Base-by-base conservation (phyloP, 23 tunicate genomes). In the Trididemnum clinides region DNA sequence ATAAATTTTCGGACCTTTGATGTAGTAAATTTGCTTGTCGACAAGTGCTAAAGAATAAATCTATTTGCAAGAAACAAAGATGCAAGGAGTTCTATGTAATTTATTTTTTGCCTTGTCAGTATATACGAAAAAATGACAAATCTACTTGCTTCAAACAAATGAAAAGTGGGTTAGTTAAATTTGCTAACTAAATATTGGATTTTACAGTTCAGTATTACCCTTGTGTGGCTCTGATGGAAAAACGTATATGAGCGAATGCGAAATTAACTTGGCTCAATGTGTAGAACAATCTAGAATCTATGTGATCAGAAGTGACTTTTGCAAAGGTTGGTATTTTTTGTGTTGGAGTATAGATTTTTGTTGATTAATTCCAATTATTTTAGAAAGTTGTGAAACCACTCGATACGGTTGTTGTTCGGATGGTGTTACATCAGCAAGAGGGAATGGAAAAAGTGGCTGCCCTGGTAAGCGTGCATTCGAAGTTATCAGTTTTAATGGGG, bases 191-290 rank as follows among this genome's bases (percentile, higher is more conserved):
- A n/a, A n/a, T n/a, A n/a, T n/a, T n/a, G n/a, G n/a, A 12, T 50
- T 44, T 77, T 39, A 10, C 82, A 82, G 86, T 12, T n/a, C 57
- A 7, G 21, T 37, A 18, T 65, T 39, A 10, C 18, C 39, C 21
- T 72, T 90, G 1, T 90, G 95, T 69, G 95, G 89, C 59, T 90
- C 95, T 28, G 86, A 90, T 78, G 89, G 95, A 3, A 70, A 49
- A 0, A 90, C 95, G 0, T 90, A 90, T 59, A 57, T 33, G 49
- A 75, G 57, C 70, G 85, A 77, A 64, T 90, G 95, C 54, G 95
- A 90, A 70, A 23, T 90, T 15, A 34, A 23, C 18, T 82, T 49
- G 34, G 82, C 89, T 5, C 75, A 78, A 39, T 90, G 95, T 57
- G 57, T 78, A 29, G 19, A 33, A 30, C 95, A 90, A 50, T 51